Evolutionary conservation across 2,888 invertebrate genomes (phyloP).

Genomic region (Eilema griseolum): DNA sequence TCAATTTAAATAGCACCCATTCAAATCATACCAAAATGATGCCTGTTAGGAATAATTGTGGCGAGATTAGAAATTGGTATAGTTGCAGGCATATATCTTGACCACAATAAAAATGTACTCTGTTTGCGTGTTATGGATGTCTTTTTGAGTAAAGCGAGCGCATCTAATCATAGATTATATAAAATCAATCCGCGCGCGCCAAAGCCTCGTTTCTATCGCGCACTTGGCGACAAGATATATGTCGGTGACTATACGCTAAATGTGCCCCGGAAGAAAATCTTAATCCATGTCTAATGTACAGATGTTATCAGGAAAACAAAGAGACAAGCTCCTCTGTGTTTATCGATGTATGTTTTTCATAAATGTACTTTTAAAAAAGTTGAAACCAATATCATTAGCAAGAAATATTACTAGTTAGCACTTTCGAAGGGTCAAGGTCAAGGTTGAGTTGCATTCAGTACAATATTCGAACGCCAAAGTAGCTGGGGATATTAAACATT

Average conservation of each 20-base stretch:
- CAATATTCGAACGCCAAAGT: constrained; percentile 64
- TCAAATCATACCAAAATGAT: too few relatives aligned
- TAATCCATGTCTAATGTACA: background rate
- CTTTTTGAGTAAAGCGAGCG: too few relatives aligned
- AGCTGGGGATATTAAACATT: constrained; percentile 76
- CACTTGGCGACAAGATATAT: too few relatives aligned
- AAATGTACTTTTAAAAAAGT: constrained; percentile 26
- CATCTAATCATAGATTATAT: too few relatives aligned
- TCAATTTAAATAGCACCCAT: background rate
- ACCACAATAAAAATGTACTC: too few relatives aligned
- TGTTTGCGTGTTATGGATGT: too few relatives aligned
- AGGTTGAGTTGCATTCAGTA: constrained; percentile 47
- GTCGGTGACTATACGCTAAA: too few relatives aligned
- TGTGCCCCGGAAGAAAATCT: background rate
- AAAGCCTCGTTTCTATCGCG: too few relatives aligned
- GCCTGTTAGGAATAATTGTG: background rate
- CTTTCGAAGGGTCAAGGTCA: constrained; percentile 28
- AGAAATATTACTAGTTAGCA: constrained; percentile 45
- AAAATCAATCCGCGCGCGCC: too few relatives aligned
- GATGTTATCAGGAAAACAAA: background rate
- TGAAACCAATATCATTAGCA: constrained; percentile 22
- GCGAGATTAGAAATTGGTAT: background rate
- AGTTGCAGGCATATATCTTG: too few relatives aligned
- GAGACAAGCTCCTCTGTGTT: constrained; percentile 5
- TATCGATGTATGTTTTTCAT: background rate